phyloP scores from a whole-genome alignment of 2,113 vertebrate species.

The Drymodes brunneopygia region DNA sequence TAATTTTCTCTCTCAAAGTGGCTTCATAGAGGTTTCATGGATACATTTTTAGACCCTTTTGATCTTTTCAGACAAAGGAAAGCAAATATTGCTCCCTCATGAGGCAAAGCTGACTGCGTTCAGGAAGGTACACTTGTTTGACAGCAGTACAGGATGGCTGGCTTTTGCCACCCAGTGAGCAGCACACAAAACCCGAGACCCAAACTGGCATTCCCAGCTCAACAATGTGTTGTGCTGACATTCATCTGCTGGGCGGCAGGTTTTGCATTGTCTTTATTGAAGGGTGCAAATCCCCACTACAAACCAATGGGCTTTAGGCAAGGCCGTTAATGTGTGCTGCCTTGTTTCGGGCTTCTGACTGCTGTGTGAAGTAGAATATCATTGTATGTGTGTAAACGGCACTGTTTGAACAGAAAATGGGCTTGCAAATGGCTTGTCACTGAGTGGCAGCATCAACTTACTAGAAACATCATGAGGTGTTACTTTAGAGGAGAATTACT shows the following conservation, averaged over 20 bases:
- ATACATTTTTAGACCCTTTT: neutral
- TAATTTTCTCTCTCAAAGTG: neutral
- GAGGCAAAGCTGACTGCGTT: neutral
- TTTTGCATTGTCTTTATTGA: slow-evolving; percentile 44
- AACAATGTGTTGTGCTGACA: slow-evolving; percentile 8
- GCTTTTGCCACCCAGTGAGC: slow-evolving; percentile 23
- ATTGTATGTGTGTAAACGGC: neutral
- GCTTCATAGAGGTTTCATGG: neutral
- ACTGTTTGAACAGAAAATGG: slow-evolving; percentile 17
- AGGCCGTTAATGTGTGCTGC: neutral
- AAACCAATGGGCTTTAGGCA: slow-evolving; percentile 37
- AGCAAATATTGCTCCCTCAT: neutral
- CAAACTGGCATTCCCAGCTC: neutral
- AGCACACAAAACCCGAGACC: neutral
- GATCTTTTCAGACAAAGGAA: neutral
- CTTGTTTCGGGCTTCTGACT: slow-evolving; percentile 23
- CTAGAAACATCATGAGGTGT: slow-evolving; percentile 13
- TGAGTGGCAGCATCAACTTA: neutral
- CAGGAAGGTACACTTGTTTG: neutral
- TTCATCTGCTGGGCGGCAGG: neutral
- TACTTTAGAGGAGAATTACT: neutral
- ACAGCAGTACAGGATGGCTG: neutral
- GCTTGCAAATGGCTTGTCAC: neutral
- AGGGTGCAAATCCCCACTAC: neutral
- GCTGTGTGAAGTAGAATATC: slow-evolving; percentile 23